Conservation (phyloP, 2,113 vertebrate species). For the Pithys albifrons region DNA sequence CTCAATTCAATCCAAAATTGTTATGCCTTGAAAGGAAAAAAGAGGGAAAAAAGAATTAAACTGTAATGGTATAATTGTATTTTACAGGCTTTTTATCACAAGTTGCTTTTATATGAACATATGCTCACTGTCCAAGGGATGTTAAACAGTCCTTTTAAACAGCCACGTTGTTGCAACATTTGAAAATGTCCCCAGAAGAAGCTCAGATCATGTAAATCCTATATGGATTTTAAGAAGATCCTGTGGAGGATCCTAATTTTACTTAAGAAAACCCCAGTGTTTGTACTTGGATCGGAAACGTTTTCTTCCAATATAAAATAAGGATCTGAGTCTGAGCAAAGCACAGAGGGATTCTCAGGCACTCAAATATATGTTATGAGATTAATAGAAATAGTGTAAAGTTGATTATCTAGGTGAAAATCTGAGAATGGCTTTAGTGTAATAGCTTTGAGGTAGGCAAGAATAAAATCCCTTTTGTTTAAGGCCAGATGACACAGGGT, state of each 20-base stretch:
- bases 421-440: not conserved
- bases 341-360: not conserved
- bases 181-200: not conserved
- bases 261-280: not conserved
- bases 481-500: not conserved
- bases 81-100: not conserved
- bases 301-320: not conserved
- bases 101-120: not conserved
- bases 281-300: not conserved
- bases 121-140: not conserved
- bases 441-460: not conserved
- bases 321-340: not conserved
- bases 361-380: not conserved
- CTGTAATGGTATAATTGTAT: not conserved
- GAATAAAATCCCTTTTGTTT: not conserved
- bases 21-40: not conserved
- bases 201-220: not conserved
- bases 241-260: not conserved
- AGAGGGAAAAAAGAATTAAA: not conserved
- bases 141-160: not conserved
- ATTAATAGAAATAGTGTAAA: not conserved
- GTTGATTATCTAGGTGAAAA: not conserved
- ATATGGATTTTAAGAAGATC: not conserved
- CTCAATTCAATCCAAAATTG: not conserved
- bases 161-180: not conserved